Base-by-base conservation (phyloP, 2,888 invertebrate species). In the Caenorhabditis afra region DNA sequence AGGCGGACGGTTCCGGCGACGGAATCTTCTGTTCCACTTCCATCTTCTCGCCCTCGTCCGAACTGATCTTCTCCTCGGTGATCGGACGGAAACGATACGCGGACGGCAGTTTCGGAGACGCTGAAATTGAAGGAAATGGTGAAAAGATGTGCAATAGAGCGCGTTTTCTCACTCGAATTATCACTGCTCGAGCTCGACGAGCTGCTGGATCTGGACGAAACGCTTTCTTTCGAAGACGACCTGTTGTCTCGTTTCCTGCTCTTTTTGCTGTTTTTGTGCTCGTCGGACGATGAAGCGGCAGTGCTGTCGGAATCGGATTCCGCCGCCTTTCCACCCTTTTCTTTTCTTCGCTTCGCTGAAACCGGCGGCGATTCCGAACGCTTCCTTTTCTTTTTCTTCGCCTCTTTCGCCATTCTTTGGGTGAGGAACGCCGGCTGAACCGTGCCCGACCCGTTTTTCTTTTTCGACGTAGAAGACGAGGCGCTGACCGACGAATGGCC, bases 31-130 rank as follows among this genome's bases (percentile, higher is more conserved):
- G 37, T 18, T 29, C 37, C 53, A 29, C 4, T 12, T 7, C 14
- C 52, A 47, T 39, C 39, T 44, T 53, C 20, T 62, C 70, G 12
- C 57, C 71, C 1, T 71, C 62, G 16, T 73, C 73, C 8, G 73
- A 73, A 49, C 73, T 73, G 57, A 73, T 58, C n/a, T 49, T 55
- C 29, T 73, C 64, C 41, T 73, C 58, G 0, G 29, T 8, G 10
- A 59, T 23, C 2, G 20, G 39, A 12, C 50, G 50, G 11, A 14
- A 14, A 29, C 52, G 52, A n/a, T 23, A 29, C 29, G 37, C 10
- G 53, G 37, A 37, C 53, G 53, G 53, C 29, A 53, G 37, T n/a
- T 52, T 23, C 52, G 52, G 29, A 29, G 29, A 29, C 3, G 3
- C 29, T 29, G 29, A 29, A 29, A n/a, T n/a, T n/a, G n/a, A n/a